These are phyloP conservation scores for Mesorhabditis spiculigera DNA, from an alignment of 2,888 invertebrate species.

Conservation along the genomic window DNA sequence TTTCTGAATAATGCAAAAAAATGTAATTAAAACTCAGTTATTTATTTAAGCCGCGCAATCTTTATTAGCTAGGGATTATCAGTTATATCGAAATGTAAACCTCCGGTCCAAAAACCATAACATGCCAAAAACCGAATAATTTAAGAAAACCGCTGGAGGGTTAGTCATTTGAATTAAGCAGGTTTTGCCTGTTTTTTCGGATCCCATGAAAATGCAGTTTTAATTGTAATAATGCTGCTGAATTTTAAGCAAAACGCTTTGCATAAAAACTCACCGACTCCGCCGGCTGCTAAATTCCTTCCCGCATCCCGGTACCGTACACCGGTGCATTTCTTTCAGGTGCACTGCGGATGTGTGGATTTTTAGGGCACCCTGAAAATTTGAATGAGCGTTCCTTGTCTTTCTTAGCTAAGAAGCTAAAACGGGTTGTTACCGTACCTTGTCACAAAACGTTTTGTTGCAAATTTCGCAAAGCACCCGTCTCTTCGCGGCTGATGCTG, in stretches of 20 bases:
- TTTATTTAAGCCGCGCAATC: neutral
- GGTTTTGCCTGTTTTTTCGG: no score
- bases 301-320: slow-evolving; percentile 72
- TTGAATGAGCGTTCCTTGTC: neutral
- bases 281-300: slow-evolving; percentile 49
- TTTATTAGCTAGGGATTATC: neutral
- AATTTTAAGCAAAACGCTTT: neutral
- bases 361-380: slow-evolving; percentile 79
- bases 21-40: neutral
- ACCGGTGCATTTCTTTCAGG: slow-evolving; percentile 97
- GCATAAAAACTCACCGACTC: slow-evolving; percentile 26
- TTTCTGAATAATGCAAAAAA: slow-evolving; percentile 29
- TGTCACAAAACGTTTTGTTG: slow-evolving; percentile 97
- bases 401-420: no score
- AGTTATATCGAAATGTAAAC: no score
- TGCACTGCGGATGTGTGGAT: slow-evolving; percentile 99
- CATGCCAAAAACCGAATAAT: no score
- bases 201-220: no score
- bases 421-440: slow-evolving; percentile 61
- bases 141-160: no score
- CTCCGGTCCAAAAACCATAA: neutral
- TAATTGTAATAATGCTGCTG: no score
- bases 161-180: no score
- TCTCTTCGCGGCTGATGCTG: slow-evolving; percentile 24
- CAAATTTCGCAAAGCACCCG: slow-evolving; percentile 79